These are phyloP conservation scores for Diadegma fenestrale DNA, from an alignment of 2,888 invertebrate species.

Conservation along the genomic window DNA sequence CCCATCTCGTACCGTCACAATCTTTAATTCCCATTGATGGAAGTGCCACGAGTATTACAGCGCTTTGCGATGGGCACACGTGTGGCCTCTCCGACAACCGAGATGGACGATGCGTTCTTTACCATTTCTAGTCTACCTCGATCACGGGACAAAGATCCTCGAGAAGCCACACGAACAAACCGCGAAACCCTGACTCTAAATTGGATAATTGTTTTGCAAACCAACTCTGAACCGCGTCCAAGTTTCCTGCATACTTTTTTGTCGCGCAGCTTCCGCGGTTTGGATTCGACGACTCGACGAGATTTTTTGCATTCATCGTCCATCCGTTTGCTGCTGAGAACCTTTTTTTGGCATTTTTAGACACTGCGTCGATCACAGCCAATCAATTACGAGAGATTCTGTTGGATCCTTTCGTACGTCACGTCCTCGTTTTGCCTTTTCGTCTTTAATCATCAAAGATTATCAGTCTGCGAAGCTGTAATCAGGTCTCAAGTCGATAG, in stretches of 20 bases:
- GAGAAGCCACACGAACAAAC: background rate
- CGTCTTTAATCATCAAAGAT: background rate
- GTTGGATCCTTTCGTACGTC: background rate
- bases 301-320: background rate
- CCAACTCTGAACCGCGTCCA: background rate
- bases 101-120: constrained; percentile 33
- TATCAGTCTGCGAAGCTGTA: background rate
- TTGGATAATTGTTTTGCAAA: constrained; percentile 18
- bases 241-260: background rate
- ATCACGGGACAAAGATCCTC: constrained; percentile 51
- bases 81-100: constrained; percentile 54
- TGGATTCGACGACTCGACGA: background rate
- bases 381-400: background rate
- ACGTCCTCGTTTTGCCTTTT: background rate
- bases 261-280: background rate
- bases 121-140: constrained; percentile 49
- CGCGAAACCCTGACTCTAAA: constrained; percentile 30
- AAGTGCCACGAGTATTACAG: constrained; percentile 18
- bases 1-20: constrained; percentile 59
- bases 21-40: constrained; percentile 58
- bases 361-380: background rate
- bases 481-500: background rate
- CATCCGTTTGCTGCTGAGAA: background rate
- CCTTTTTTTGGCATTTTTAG: background rate
- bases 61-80: constrained; percentile 36